Conservation (phyloP, 2,113 vertebrate species). For the Danio rerio region DNA sequence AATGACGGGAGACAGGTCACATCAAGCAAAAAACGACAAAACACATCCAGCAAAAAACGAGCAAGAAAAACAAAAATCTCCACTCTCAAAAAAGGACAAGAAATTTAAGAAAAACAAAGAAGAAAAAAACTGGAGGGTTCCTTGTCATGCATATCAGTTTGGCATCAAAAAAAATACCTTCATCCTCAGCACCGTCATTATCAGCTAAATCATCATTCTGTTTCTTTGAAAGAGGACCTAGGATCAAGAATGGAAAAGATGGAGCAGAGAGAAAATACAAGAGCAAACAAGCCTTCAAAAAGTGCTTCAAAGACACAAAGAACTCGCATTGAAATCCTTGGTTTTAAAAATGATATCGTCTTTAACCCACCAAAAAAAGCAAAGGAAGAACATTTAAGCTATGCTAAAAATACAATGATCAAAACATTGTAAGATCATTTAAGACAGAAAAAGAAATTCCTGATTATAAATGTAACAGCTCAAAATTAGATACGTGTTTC, state of each 20-base stretch:
- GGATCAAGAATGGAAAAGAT: constrained; percentile 98
- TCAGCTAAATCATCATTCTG: constrained; percentile 99
- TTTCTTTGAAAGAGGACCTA: constrained; percentile 99
- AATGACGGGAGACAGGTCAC: constrained; percentile 78
- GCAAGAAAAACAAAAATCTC: constrained; percentile 87
- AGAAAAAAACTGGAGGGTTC: constrained; percentile 88
- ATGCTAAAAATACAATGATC: constrained; percentile 40
- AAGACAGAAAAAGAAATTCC: constrained; percentile 54
- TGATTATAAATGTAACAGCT: constrained; percentile 56
- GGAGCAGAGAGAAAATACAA: constrained; percentile 98
- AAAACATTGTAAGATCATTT: constrained; percentile 25
- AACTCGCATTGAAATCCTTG: constrained; percentile 62
- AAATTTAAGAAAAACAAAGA: constrained; percentile 94
- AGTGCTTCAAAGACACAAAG: constrained; percentile 83
- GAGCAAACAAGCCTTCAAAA: constrained; percentile 94
- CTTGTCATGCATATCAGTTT: constrained; percentile 98
- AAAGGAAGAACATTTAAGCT: constrained; percentile 10
- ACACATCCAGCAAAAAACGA: constrained; percentile 94
- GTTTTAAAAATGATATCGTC: constrained; percentile 35
- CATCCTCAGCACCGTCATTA: constrained; percentile 99
- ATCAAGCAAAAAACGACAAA: constrained; percentile 98
- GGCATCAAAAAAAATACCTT: constrained; percentile 97
- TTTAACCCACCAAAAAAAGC: constrained; percentile 69
- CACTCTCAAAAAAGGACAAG: constrained; percentile 95
- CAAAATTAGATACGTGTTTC: constrained; percentile 56